Evolutionary conservation across 2,797 vertebrate genomes (phyloP), one percentile per base, ranked within the genome.

Genomic region (Hydrolagus colliei): DNA sequence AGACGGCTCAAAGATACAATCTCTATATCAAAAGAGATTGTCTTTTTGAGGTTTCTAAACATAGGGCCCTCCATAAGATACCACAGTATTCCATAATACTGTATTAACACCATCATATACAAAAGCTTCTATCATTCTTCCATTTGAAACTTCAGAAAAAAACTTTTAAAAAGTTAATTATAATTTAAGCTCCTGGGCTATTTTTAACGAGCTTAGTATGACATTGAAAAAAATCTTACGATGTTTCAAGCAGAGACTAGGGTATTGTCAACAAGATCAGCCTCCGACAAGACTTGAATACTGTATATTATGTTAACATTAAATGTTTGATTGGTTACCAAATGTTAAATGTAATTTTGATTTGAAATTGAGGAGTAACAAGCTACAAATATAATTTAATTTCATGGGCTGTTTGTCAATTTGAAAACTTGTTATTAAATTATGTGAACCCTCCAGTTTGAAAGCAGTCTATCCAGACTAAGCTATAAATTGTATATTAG

Each of bases 371-470:
- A 93, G 35, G 92, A 90, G 90, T 89, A 91, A 89, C 85, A 89
- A 86, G 86, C 90, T 86, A 90, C 89, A 91, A 92, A 92, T 89
- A 89, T 89, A 88, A 93, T 91, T 91, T 91, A 90, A 90, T 90
- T 91, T 90, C 91, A 92, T 90, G 90, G 90, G 93, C 32, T 91
- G 91, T 88, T 86, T 90, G 91, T 90, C 88, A 92, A 90, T 87
- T 88, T 91, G 89, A 92, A 91, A 92, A 89, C 89, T 87, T 88
- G 90, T 90, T 91, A 90, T 91, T 93, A 93, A 93, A 94, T 92
- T 90, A 92, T 87, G 87, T 88, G 90, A 90, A 90, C 90, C 73
- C 86, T 90, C 91, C 91, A 93, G 89, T 91, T 90, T 93, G 90
- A 92, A 91, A 93, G 87, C 91, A 91, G 90, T 91, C 91, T 90